Conservation (phyloP, 2,113 vertebrate genomes). For the Struthio camelus region DNA sequence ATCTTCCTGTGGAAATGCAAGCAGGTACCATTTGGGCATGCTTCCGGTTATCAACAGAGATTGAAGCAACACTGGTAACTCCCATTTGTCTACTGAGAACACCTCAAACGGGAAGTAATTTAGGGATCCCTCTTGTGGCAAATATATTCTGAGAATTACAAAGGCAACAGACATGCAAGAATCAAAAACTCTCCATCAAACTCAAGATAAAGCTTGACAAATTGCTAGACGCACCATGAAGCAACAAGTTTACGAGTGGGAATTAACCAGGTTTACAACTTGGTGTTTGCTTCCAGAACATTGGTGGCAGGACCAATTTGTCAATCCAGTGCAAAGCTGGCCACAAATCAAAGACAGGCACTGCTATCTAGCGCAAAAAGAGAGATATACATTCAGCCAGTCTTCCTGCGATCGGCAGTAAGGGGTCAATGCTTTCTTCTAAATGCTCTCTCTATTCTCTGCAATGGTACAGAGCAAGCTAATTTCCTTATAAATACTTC, state of each 20-base stretch:
- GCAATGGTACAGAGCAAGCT: background rate
- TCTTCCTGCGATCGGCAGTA: background rate
- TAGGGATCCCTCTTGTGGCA: background rate
- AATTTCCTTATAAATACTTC: background rate
- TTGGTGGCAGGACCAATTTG: background rate
- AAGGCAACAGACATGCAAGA: background rate
- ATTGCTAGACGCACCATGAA: background rate
- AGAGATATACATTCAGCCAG: background rate
- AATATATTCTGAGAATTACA: background rate
- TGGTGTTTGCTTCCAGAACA: constrained; percentile 28
- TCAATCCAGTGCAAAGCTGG: background rate
- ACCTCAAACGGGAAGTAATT: background rate
- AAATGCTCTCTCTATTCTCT: background rate
- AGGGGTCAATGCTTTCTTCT: background rate
- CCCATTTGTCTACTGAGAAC: background rate
- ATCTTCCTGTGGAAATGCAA: background rate
- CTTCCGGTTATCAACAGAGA: background rate
- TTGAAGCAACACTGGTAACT: background rate
- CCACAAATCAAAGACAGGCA: constrained; percentile 13
- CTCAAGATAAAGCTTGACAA: background rate
- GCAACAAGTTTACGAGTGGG: background rate
- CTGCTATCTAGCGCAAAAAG: background rate
- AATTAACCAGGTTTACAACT: constrained; percentile 1
- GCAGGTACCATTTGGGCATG: background rate
- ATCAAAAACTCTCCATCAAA: background rate